Base-by-base conservation (phyloP, 2,113 vertebrate genomes). In the Lagopus muta region DNA sequence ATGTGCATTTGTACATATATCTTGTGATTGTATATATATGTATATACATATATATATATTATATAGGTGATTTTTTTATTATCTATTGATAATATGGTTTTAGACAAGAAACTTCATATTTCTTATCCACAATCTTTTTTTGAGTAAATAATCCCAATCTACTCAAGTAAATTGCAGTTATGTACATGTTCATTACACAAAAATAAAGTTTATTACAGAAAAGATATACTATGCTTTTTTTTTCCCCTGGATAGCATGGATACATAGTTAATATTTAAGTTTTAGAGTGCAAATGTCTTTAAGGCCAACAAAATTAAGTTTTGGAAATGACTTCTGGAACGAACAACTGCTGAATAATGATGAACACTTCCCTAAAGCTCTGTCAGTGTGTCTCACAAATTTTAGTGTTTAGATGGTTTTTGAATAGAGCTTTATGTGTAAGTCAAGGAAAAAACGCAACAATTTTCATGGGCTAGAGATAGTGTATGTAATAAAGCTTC, bases 251-350 rank as follows among this genome's bases (percentile, higher is more conserved):
- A 40, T 38, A 77, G 64, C 36, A 60, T 1, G 7, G 11, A 75
- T 32, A 19, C 71, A 28, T 6, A 74, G n/a, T 24, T 84, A 52
- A 84, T 40, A 70, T 52, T 81, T 82, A 88, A 36, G 10, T 81
- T 93, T 89, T 73, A 70, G 83, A 58, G 34, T 58, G 48, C 40
- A 71, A 77, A 48, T 52, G 65, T 13, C 43, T 91, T 89, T 86
- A 75, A 71, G 45, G 60, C 8, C 25, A 91, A 88, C 38, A 74
- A 86, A 92, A 89, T 92, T 70, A 89, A 77, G 14, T 28, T 93
- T 92, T 93, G 55, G 71, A 92, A 95, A 92, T 93, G 81, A 82
- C 69, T 86, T 86, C 76, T 94, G 47, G 64, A 93, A 75, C 43
- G 64, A 93, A 73, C 43, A 32, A 16, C 60, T 89, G 57, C 65